Percentiles rank a stretch among this genome's conserved stretches.
Evolutionary conservation across 2,797 vertebrate genomes (phyloP).

Genomic region (Lacerta bilineata): DNA sequence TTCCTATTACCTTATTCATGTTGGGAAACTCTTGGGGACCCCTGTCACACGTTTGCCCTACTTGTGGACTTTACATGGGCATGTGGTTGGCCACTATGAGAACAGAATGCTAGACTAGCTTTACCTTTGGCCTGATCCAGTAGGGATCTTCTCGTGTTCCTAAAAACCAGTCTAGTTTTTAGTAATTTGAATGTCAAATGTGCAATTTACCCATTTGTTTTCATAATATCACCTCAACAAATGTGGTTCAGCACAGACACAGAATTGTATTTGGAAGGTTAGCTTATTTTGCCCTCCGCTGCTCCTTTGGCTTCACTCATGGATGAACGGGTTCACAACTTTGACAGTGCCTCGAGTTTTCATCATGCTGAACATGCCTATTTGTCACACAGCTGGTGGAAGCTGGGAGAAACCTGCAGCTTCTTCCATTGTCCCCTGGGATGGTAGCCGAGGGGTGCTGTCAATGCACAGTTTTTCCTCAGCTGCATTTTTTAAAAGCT

Average conservation of each 20-base stretch:
- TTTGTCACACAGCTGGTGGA: neutral
- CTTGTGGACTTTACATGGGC: too few relatives aligned
- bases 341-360: neutral
- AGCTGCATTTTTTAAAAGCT: conserved; percentile 10
- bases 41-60: too few relatives aligned
- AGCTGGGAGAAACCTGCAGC: neutral
- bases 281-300: neutral
- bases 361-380: neutral
- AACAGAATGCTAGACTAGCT: too few relatives aligned
- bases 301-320: neutral
- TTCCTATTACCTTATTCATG: too few relatives aligned
- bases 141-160: neutral
- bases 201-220: neutral
- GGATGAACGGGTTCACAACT: neutral
- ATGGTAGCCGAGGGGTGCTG: neutral
- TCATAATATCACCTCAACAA: neutral
- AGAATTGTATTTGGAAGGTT: neutral
- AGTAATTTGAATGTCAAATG: rapidly evolving
- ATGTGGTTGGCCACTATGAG: too few relatives aligned
- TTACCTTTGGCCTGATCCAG: too few relatives aligned
- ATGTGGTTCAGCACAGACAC: neutral
- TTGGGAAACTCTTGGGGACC: too few relatives aligned
- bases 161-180: neutral
- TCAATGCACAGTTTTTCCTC: neutral
- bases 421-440: rapidly evolving